phyloP scores from a whole-genome alignment of 2,113 vertebrate genomes.

The Chaetorhynchus papuensis region DNA sequence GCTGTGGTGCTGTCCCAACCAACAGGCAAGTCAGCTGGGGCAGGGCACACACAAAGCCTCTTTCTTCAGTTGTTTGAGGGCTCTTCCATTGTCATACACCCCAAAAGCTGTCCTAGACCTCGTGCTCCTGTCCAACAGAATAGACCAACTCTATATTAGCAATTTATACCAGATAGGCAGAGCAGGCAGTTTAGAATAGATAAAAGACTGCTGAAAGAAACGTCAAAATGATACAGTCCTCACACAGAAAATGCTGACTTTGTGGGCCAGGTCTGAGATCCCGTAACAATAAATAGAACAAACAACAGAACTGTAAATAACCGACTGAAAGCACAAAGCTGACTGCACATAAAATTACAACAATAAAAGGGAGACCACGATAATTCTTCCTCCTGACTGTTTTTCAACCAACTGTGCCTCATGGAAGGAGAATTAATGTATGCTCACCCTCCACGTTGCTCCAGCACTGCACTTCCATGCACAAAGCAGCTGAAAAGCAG shows the following conservation, averaged over 20 bases:
- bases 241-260: not conserved
- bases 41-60: not conserved
- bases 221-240: not conserved
- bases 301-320: constrained; percentile 1
- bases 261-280: not conserved
- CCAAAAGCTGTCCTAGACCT: not conserved
- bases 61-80: not conserved
- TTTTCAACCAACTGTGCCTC: not conserved
- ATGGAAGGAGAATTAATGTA: not conserved
- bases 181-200: not conserved
- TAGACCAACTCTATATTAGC: not conserved
- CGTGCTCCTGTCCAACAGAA: not conserved
- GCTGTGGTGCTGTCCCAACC: not conserved
- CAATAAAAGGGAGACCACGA: not conserved
- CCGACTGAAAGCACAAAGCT: constrained; percentile 5
- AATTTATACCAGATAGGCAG: not conserved
- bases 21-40: not conserved
- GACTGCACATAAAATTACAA: not conserved
- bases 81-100: not conserved
- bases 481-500: constrained; percentile 5
- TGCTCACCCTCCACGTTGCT: not conserved
- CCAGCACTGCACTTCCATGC: not conserved
- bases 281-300: not conserved
- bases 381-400: constrained; percentile 4
- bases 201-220: not conserved